phyloP scores from a whole-genome alignment of 2,797 vertebrate species.

The Rhodeus uyekii region DNA sequence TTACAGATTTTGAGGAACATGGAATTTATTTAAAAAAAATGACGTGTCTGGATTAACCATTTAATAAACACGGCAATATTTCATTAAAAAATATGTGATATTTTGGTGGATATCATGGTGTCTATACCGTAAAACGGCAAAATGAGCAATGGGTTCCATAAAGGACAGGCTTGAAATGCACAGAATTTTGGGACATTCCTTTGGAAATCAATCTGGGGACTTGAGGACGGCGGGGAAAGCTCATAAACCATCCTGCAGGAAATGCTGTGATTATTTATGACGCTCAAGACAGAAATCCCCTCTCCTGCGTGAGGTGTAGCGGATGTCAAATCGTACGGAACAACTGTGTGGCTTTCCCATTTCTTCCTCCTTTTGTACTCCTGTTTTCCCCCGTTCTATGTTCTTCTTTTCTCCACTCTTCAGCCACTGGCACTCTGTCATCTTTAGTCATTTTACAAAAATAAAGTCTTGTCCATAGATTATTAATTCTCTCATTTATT shows the following conservation, averaged over 20 bases:
- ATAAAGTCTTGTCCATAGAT: neutral
- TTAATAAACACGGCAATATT: neutral
- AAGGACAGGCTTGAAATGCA: neutral
- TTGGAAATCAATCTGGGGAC: neutral
- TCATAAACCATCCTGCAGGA: conserved; percentile 37
- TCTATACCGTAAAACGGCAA: neutral
- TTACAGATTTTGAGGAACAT: neutral
- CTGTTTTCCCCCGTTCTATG: neutral
- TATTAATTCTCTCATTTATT: neutral
- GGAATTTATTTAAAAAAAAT: neutral
- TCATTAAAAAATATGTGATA: neutral
- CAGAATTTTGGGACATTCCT: neutral
- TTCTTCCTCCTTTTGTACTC: conserved; percentile 41
- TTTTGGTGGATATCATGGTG: neutral
- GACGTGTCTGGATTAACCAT: too few relatives aligned
- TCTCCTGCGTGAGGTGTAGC: conserved; percentile 24
- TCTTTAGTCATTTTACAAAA: neutral
- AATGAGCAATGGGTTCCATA: conserved; percentile 1
- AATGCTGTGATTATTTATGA: conserved; percentile 39
- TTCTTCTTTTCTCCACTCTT: neutral
- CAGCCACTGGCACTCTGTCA: conserved; percentile 19
- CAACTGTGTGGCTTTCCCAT: conserved; percentile 9
- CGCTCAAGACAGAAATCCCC: neutral
- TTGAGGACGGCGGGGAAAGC: neutral
- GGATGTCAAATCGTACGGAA: conserved; percentile 8